These are phyloP conservation scores for Catostomus latipinnis DNA, from an alignment of 2,797 vertebrate genomes.

Conservation along the genomic window DNA sequence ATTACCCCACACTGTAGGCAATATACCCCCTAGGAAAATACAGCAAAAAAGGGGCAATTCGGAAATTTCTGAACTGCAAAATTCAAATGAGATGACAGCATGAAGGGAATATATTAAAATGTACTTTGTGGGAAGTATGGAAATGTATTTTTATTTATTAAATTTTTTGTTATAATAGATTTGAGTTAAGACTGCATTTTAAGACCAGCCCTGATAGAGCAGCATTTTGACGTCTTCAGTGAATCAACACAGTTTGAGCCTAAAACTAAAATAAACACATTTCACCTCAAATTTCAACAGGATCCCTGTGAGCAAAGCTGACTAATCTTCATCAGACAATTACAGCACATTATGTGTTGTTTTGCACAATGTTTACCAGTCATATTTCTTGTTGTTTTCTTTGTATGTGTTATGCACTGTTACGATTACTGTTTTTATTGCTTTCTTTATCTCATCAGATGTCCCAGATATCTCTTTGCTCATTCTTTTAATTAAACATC, in stretches of 20 bases:
- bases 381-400: constrained; percentile 12
- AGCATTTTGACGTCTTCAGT: too few species aligned
- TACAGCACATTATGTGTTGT: not conserved
- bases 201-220: too few species aligned
- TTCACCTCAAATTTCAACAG: not conserved
- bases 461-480: constrained; percentile 24
- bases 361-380: not conserved
- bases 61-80: not conserved
- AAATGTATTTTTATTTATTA: too few species aligned
- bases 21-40: not conserved
- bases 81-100: constrained; percentile 18
- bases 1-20: constrained; percentile 23
- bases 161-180: too few species aligned
- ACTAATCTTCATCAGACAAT: not conserved
- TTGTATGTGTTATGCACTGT: constrained; percentile 22
- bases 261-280: too few species aligned
- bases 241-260: not conserved
- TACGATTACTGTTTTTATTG: constrained; percentile 41
- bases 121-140: not conserved
- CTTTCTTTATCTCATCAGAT: constrained; percentile 38
- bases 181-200: too few species aligned
- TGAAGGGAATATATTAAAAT: constrained; percentile 1
- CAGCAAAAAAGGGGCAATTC: not conserved
- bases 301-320: not conserved
- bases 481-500: constrained; percentile 50